These are phyloP conservation scores for Amphilophus citrinellus DNA, from an alignment of 2,113 vertebrate species.

Conservation along the genomic window DNA sequence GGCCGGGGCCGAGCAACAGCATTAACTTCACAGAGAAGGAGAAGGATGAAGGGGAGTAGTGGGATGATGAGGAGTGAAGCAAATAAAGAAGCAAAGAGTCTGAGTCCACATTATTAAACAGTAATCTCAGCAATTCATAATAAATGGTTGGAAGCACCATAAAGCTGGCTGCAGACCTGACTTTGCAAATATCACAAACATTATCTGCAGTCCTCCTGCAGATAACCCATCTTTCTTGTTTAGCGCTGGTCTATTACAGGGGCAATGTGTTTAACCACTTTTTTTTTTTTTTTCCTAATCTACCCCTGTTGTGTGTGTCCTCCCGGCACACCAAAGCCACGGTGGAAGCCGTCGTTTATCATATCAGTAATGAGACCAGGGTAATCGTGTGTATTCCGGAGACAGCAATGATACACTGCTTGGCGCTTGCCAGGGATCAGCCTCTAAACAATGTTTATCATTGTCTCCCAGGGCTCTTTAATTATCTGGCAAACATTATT, in stretches of 20 bases:
- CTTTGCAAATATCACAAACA: conserved; percentile 41
- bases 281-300: conserved; percentile 29
- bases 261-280: conserved; percentile 52
- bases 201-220: conserved; percentile 42
- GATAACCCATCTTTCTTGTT: conserved; percentile 54
- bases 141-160: neutral
- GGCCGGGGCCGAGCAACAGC: conserved; percentile 58
- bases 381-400: conserved; percentile 80
- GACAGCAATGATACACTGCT: conserved; percentile 79
- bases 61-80: conserved; percentile 18
- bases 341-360: conserved; percentile 76
- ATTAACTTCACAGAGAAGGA: conserved; percentile 58
- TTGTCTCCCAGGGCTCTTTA: conserved; percentile 80
- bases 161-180: conserved; percentile 37
- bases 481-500: conserved; percentile 80
- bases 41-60: conserved; percentile 16
- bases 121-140: conserved; percentile 25
- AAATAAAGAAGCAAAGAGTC: conserved; percentile 47
- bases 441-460: conserved; percentile 82
- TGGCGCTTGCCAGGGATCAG: conserved; percentile 78
- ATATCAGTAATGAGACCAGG: conserved; percentile 78
- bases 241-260: conserved; percentile 45
- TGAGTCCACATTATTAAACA: conserved; percentile 48
- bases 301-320: conserved; percentile 39
- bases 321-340: conserved; percentile 66